Conservation (phyloP, 2,888 invertebrate genomes). For the Papilio elwesi region DNA sequence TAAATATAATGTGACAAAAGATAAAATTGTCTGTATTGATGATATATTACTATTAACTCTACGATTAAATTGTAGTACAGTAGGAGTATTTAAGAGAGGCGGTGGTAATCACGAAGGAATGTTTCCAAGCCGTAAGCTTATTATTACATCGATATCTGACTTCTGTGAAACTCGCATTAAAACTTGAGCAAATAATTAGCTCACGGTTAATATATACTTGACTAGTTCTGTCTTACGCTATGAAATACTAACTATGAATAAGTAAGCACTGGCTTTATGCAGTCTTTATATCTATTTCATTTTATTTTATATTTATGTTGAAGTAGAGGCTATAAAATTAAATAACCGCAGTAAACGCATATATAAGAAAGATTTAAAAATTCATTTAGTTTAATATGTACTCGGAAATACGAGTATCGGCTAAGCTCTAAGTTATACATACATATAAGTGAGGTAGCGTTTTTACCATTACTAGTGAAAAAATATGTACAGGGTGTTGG, state of each 20-base stretch:
- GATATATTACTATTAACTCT: constrained; percentile 29
- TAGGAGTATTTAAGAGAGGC: constrained; percentile 38
- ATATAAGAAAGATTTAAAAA: constrained; percentile 39
- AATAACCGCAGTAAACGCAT: constrained; percentile 43
- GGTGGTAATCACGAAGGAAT: constrained; percentile 51
- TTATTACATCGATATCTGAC: constrained; percentile 30
- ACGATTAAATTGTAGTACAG: constrained; percentile 28
- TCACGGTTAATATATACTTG: constrained; percentile 71
- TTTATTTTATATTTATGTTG: constrained; percentile 43
- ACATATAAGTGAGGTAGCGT: constrained; percentile 80
- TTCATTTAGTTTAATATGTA: constrained; percentile 40
- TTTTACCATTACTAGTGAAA: constrained; percentile 81
- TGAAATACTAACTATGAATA: constrained; percentile 62
- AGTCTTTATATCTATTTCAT: constrained; percentile 70
- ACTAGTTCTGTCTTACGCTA: constrained; percentile 79
- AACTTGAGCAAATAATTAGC: constrained; percentile 71
- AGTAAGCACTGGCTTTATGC: constrained; percentile 78
- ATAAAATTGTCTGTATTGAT: constrained; percentile 16
- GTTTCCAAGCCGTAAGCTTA: constrained; percentile 43
- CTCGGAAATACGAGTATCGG: constrained; percentile 59
- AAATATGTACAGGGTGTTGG: constrained; percentile 78
- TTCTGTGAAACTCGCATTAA: constrained; percentile 18
- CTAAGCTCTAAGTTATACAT: constrained; percentile 76
- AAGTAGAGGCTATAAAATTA: constrained; percentile 34
- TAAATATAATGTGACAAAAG: constrained; percentile 41